These are phyloP conservation scores for Rhea americana DNA, from an alignment of 2,113 vertebrate genomes.

Conservation along the genomic window DNA sequence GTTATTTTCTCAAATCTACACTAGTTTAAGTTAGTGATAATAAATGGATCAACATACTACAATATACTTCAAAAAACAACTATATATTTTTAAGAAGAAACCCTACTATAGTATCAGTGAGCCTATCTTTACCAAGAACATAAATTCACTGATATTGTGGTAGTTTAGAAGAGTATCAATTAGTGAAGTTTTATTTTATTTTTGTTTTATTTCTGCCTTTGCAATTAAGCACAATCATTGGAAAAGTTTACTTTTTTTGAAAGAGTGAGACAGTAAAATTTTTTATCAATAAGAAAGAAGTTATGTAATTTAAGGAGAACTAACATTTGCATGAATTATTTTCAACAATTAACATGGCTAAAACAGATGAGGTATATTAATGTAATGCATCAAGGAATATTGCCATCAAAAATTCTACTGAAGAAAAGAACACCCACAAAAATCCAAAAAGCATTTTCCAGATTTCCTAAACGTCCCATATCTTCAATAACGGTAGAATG, in stretches of 20 bases:
- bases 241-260: background rate
- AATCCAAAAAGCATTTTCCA: background rate
- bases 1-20: background rate
- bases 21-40: background rate
- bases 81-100: background rate
- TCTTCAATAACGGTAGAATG: conserved; percentile 3
- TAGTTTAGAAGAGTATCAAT: background rate
- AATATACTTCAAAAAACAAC: background rate
- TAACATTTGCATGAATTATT: background rate
- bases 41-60: background rate
- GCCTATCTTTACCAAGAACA: background rate
- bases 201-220: background rate
- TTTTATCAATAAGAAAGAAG: background rate
- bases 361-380: background rate
- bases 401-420: conserved; percentile 18
- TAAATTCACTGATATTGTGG: background rate
- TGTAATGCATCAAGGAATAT: background rate
- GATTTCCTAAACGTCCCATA: conserved; percentile 10
- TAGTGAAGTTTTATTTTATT: background rate
- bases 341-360: background rate
- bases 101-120: background rate
- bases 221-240: background rate
- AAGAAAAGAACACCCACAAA: background rate
- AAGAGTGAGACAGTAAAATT: background rate
- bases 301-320: background rate